These are phyloP conservation scores for Blastobasis lacticolella DNA, from an alignment of 2,888 invertebrate species.

Conservation along the genomic window DNA sequence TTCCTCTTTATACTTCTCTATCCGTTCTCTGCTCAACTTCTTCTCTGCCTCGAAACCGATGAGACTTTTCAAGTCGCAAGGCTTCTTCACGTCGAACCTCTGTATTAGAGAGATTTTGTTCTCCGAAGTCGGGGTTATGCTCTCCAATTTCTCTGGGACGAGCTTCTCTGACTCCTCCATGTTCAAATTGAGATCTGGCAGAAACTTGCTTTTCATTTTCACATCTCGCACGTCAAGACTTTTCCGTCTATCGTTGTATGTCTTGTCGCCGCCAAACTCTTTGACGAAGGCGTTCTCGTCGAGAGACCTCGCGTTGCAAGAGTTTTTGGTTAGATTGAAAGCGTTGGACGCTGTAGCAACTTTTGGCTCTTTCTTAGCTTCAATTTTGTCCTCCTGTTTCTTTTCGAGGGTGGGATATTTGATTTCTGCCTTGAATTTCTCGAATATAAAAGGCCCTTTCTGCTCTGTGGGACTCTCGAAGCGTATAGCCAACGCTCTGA, in stretches of 20 bases:
- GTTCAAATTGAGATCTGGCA: slow-evolving; percentile 61
- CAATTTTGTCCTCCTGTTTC: slow-evolving; percentile 32
- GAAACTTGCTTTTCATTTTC: slow-evolving; percentile 73
- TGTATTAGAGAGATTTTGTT: slow-evolving; percentile 77
- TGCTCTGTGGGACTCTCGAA: slow-evolving; percentile 78
- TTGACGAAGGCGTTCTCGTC: slow-evolving; percentile 84
- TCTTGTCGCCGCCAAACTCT: slow-evolving; percentile 72
- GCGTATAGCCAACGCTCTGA: slow-evolving; percentile 76
- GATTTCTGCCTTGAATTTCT: slow-evolving; percentile 59
- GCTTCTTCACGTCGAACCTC: slow-evolving; percentile 48
- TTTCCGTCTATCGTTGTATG: slow-evolving; percentile 66
- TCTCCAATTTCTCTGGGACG: slow-evolving; percentile 25
- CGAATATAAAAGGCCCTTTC: slow-evolving; percentile 72
- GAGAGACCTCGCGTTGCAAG: slow-evolving; percentile 78
- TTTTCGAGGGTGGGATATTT: slow-evolving; percentile 53
- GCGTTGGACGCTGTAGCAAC: slow-evolving; percentile 76
- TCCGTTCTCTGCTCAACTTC: slow-evolving; percentile 84
- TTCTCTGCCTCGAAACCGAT: slow-evolving; percentile 66
- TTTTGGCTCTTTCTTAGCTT: slow-evolving; percentile 38
- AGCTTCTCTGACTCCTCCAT: slow-evolving; percentile 37
- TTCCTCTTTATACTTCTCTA: slow-evolving; percentile 93
- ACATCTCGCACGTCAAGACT: slow-evolving; percentile 76
- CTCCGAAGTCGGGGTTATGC: slow-evolving; percentile 75
- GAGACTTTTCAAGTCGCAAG: slow-evolving; percentile 42
- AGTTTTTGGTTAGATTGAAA: slow-evolving; percentile 72